Conservation (phyloP, 2,888 invertebrate species). For the Chloromyia formosa region DNA sequence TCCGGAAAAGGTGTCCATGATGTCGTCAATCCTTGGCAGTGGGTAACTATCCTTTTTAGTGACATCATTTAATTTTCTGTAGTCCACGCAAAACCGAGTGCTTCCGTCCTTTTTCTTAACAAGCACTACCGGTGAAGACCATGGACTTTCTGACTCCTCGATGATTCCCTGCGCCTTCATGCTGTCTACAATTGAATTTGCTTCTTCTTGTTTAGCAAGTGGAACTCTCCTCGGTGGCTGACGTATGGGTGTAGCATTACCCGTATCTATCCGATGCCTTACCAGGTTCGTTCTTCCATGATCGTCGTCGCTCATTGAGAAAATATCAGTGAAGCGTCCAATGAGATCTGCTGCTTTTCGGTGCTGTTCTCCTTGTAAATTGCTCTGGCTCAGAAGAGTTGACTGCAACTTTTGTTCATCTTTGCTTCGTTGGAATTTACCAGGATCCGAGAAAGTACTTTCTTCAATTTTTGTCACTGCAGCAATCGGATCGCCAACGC, state of each 20-base stretch:
- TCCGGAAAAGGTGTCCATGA: background rate
- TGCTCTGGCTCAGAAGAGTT: no score
- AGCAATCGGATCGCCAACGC: no score
- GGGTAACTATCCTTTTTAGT: slow-evolving; percentile 33
- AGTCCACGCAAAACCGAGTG: slow-evolving; percentile 21
- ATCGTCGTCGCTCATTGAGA: background rate
- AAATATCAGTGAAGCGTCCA: background rate
- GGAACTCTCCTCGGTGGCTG: slow-evolving; percentile 13
- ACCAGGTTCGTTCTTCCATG: slow-evolving; percentile 13
- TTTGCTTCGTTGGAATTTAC: no score
- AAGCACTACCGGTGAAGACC: slow-evolving; percentile 13
- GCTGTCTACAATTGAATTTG: background rate
- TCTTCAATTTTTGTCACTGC: no score
- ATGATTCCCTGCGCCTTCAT: slow-evolving; percentile 30
- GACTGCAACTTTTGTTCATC: no score
- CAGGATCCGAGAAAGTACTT: no score
- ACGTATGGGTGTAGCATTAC: background rate
- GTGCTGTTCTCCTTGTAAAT: no score
- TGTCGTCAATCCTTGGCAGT: slow-evolving; percentile 15
- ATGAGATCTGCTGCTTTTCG: background rate
- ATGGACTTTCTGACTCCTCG: slow-evolving; percentile 22
- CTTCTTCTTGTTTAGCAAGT: slow-evolving; percentile 9
- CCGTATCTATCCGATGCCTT: background rate
- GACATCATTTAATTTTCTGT: slow-evolving; percentile 14
- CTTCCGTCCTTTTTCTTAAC: slow-evolving; percentile 26